Evolutionary conservation across 2,888 invertebrate genomes (phyloP), one percentile per base, ranked within the genome.

Genomic region (Euzetes globulus): DNA sequence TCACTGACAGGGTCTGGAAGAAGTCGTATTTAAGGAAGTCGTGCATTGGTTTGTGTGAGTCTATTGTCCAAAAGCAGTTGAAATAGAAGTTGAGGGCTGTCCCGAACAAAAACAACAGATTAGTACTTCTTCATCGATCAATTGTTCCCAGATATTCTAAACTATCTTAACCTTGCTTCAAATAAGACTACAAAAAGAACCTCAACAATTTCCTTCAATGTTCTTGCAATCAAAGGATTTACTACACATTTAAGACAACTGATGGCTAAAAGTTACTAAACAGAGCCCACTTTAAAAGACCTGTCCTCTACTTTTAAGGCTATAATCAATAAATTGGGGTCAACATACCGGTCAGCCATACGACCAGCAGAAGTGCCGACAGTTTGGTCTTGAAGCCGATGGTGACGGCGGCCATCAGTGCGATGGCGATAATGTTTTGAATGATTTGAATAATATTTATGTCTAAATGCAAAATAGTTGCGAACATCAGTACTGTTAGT

Each of bases 21-120:
- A 99, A 99, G 85, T 99, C 99, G 82, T 99, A 99, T 87, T 99
- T 99, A 79, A 99, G 89, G 86, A 99, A 99, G 86, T 99, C 99
- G 83, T 99, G 87, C 80, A 98, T 89, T 73, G 97, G 96, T 81
- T 94, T 94, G 84, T 95, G 92, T 9, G 91, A 88, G 4, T 97
- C 95, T 82, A 98, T 90, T 80, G 88, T 88, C 99, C 99, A 99
- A 93, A 95, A 99, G 78, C 95, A 93, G 84, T 99, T 99, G 84
- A 97, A 92, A 84, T 96, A 98, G 79, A 98, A 87, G 85, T 99
- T 99, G 80, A 99, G 88, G 65, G 89, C 86, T 4, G 76, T 41
- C 3, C 41, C n/a, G 63, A 47, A 52, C 15, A 71, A 15, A 13
- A 71, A 29, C 15, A 33, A 70, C n/a, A 13, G 17, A 70, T 70